Base-by-base conservation (phyloP, 92 coral and sea anemone genomes). In the Anthopleura xanthogrammica region DNA sequence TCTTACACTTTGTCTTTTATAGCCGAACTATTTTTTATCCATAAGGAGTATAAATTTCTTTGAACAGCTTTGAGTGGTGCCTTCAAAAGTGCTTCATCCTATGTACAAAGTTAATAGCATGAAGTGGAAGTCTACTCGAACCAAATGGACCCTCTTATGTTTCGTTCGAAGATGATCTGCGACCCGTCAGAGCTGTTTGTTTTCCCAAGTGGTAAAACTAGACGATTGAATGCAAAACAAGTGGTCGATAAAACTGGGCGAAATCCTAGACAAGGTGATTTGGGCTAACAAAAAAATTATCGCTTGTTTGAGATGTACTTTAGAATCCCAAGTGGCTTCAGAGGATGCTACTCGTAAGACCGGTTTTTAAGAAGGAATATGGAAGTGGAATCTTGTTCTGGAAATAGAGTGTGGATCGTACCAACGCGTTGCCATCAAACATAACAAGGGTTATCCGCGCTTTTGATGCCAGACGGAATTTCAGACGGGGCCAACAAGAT, bases 61-160 rank as follows among this genome's bases (percentile, higher is more conserved):
- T 68, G 41, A 68, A 23, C 74, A 36, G 74, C 42, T 36, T 68
- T 3, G 42, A 68, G 42, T 23, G 74, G 16, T 68, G 74, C 9
- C 41, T 24, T 68, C 74, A 68, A 29, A 12, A 68, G 74, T 12
- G 46, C 41, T 36, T 68, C 74, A 36, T 20, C 74, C 16, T 68
- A 29, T 68, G 74, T 68, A 68, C 74, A 68, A 36, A 68, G 41
- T 36, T 68, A 68, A 68, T 68, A 68, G 74, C 74, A 68, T 68
- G 74, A 68, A 68, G 74, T 68, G 42, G 42, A 36, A 12, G 42
- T 10, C 14, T 12, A 68, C 74, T 68, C 42, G 43, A 68, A 5
- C 40, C 74, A 68, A 68, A 68, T 68, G 74, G 74, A 36, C 16
- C 74, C 46, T 12, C 74, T 68, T 68, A 42, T 23, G 42, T 10